phyloP scores from a whole-genome alignment of 2,797 vertebrate species.

The Sparus aurata region DNA sequence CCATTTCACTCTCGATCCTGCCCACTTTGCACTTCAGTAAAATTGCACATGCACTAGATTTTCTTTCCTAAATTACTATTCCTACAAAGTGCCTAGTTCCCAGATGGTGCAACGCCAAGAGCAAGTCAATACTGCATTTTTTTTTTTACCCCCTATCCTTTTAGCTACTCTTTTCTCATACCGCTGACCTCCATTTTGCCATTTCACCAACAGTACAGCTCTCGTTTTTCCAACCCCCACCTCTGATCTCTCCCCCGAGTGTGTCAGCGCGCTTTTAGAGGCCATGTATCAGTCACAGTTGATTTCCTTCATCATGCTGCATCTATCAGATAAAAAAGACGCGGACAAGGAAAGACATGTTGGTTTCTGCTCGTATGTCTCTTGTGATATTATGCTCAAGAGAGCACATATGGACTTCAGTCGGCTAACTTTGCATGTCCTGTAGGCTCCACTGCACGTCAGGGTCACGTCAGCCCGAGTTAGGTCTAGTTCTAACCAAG shows the following conservation, averaged over 20 bases:
- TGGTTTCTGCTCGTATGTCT: not conserved
- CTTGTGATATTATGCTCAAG: not conserved
- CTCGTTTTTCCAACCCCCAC: conserved; percentile 26
- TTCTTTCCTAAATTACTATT: not conserved
- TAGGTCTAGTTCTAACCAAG: conserved; percentile 47
- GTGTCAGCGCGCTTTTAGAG: conserved; percentile 43
- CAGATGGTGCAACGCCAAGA: conserved; percentile 29
- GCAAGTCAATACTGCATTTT: conserved; percentile 18
- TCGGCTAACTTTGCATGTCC: not conserved
- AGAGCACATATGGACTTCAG: conserved; percentile 4
- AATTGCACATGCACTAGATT: conserved; percentile 24
- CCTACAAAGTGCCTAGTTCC: conserved; percentile 44
- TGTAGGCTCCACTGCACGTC: conserved; percentile 20
- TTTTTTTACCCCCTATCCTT: conserved; percentile 7
- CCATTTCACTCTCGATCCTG: conserved; percentile 45
- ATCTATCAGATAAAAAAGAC: conserved; percentile 20
- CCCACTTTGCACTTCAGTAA: conserved; percentile 54
- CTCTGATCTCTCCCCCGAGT: not conserved
- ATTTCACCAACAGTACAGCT: conserved; percentile 33
- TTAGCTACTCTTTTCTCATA: conserved; percentile 42
- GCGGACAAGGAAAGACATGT: not conserved
- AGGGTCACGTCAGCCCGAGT: conserved; percentile 57
- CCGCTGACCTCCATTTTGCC: conserved; percentile 54
- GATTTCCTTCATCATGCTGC: conserved; percentile 30
- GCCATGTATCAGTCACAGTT: conserved; percentile 42